Evolutionary conservation across 2,797 vertebrate species (phyloP).

Genomic region (Lateolabrax maculatus): DNA sequence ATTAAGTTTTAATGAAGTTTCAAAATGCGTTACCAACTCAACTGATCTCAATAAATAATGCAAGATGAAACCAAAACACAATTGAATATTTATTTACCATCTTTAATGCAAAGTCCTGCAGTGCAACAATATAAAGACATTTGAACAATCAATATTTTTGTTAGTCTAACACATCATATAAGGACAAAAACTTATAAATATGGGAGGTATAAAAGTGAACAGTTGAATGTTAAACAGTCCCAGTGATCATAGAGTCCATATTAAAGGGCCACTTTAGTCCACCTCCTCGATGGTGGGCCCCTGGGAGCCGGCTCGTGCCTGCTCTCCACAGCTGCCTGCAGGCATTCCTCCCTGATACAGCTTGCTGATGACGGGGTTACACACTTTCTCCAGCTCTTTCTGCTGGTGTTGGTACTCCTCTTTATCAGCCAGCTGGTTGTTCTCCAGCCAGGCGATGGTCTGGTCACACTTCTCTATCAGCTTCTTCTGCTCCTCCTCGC

Average conservation of each 20-base stretch:
- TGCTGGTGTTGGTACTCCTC: conserved; percentile 54
- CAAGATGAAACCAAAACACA: not conserved
- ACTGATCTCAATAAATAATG: not conserved
- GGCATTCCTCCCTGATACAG: conserved; percentile 63
- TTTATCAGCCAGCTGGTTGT: conserved; percentile 75
- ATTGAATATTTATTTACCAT: not conserved
- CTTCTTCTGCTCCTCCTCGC: conserved; percentile 52
- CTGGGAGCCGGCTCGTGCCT: conserved; percentile 27
- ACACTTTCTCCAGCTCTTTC: conserved; percentile 59
- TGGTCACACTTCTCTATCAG: conserved; percentile 68
- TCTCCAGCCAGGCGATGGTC: conserved; percentile 75
- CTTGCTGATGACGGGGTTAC: conserved; percentile 58
- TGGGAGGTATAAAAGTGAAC: not conserved
- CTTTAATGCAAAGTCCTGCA: conserved; percentile 23
- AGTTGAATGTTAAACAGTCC: not conserved
- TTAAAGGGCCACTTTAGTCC: conserved; percentile 20
- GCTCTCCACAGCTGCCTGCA: conserved; percentile 19
- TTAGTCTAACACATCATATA: too few species aligned
- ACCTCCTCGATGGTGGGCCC: conserved; percentile 57
- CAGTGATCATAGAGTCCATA: not conserved
- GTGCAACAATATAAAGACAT: not conserved
- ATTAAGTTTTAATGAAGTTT: not conserved
- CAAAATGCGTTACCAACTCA: not conserved
- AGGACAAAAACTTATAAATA: too few species aligned
- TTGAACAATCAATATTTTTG: not conserved